phyloP scores from a whole-genome alignment of 92 coral and sea anemone genomes.

The Umimayanthus chanpuru region DNA sequence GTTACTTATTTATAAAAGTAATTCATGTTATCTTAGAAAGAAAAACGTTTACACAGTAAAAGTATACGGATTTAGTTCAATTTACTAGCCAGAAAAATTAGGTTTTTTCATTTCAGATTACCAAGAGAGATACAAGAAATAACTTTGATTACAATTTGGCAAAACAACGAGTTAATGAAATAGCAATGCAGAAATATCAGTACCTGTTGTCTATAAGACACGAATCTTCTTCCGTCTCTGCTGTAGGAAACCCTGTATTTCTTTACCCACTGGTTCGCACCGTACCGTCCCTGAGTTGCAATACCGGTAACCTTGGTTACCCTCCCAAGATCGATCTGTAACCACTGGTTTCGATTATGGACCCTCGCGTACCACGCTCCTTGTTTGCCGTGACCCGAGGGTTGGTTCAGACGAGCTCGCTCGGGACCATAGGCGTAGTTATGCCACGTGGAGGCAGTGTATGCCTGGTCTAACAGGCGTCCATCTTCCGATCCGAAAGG shows the following conservation, averaged over 20 bases:
- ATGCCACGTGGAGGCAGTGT: too few relatives aligned
- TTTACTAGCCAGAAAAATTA: too few relatives aligned
- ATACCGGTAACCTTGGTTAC: conserved; percentile 73
- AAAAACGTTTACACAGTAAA: too few relatives aligned
- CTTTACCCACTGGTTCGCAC: conserved; percentile 64
- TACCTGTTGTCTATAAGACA: conserved; percentile 28
- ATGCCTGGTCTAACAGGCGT: too few relatives aligned
- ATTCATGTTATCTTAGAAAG: not conserved
- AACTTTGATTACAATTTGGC: too few relatives aligned
- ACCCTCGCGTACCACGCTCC: conserved; percentile 77
- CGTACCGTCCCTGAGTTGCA: conserved; percentile 82
- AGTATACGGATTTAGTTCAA: too few relatives aligned
- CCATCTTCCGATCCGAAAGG: conserved; percentile 76
- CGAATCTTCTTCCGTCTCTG: conserved; percentile 25
- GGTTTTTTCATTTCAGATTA: too few relatives aligned
- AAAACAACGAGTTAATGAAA: not conserved
- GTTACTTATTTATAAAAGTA: too few relatives aligned
- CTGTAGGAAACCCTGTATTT: conserved; percentile 46
- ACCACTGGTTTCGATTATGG: conserved; percentile 65
- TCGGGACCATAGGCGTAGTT: too few relatives aligned
- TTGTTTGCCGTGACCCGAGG: conserved; percentile 57
- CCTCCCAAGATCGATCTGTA: conserved; percentile 45
- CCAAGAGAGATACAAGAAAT: too few relatives aligned
- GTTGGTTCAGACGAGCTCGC: too few relatives aligned
- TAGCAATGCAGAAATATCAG: too few relatives aligned